A percentile compares a stretch with the other conserved stretches of the same genome.
Evolutionary conservation across 2,888 invertebrate species (phyloP).

Genomic region (Osmoderma eremita): DNA sequence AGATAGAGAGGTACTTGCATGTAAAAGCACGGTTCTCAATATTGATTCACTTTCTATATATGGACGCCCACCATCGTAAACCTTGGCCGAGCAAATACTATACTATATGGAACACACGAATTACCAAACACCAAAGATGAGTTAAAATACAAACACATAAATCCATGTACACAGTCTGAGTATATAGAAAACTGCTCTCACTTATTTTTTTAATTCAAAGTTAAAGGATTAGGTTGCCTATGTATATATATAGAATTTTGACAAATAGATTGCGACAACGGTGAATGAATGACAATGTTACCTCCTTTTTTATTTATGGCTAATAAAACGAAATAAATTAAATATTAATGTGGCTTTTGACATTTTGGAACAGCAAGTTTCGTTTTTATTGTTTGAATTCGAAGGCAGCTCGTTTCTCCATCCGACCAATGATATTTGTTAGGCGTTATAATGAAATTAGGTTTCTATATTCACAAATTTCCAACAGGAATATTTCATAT

Average conservation of each 20-base stretch:
- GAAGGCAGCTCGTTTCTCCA: too few species aligned
- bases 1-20: slow-evolving; percentile 4
- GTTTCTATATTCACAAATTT: slow-evolving; percentile 28
- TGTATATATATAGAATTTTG: too few species aligned
- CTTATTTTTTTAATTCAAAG: too few species aligned
- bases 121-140: background rate
- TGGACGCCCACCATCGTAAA: slow-evolving; percentile 34
- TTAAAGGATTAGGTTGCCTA: too few species aligned
- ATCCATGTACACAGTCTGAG: slow-evolving; percentile 2
- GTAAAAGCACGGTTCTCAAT: slow-evolving; percentile 12
- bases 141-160: slow-evolving; percentile 12
- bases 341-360: too few species aligned
- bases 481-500: background rate
- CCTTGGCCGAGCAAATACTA: slow-evolving; percentile 25
- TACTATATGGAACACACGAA: slow-evolving; percentile 16
- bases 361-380: too few species aligned
- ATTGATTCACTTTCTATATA: slow-evolving; percentile 33
- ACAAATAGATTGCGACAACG: too few species aligned
- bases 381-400: too few species aligned
- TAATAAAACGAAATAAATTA: too few species aligned
- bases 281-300: too few species aligned
- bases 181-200: slow-evolving; percentile 16
- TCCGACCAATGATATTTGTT: too few species aligned
- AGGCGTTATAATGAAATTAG: background rate
- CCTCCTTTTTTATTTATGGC: too few species aligned